Conservation (phyloP, 2,113 vertebrate species). For the Lepus timidus region DNA sequence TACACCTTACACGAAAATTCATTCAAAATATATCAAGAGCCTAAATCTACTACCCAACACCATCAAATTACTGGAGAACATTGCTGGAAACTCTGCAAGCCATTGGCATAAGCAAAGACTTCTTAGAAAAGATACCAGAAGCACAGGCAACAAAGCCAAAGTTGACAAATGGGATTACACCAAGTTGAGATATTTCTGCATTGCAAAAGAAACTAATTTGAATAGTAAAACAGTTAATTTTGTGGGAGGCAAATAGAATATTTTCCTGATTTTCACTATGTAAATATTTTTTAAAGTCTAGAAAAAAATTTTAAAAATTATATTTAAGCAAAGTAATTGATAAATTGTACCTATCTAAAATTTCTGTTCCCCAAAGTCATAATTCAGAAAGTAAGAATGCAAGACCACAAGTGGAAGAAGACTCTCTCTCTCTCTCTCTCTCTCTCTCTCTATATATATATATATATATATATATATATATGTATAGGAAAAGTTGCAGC, state of each 20-base stretch:
- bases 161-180: too few species aligned
- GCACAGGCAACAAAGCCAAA: too few species aligned
- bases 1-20: too few species aligned
- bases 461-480: background rate
- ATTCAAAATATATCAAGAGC: too few species aligned
- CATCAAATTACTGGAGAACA: too few species aligned
- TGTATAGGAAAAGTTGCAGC: background rate
- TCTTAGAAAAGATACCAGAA: too few species aligned
- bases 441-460: too few species aligned
- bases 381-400: background rate
- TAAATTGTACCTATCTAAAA: background rate
- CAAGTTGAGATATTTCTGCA: too few species aligned
- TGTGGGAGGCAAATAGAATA: background rate
- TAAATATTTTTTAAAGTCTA: background rate
- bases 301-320: background rate
- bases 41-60: too few species aligned
- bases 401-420: background rate
- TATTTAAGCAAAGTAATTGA: background rate
- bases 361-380: background rate
- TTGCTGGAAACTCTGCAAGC: too few species aligned
- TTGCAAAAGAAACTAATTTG: background rate
- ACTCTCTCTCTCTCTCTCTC: too few species aligned
- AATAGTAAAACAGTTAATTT: background rate
- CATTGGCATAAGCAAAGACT: too few species aligned
- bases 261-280: background rate